Evolutionary conservation across 1,140 invertebrate species (phyloP).

Genomic region (Drosophila quadrilineata): DNA sequence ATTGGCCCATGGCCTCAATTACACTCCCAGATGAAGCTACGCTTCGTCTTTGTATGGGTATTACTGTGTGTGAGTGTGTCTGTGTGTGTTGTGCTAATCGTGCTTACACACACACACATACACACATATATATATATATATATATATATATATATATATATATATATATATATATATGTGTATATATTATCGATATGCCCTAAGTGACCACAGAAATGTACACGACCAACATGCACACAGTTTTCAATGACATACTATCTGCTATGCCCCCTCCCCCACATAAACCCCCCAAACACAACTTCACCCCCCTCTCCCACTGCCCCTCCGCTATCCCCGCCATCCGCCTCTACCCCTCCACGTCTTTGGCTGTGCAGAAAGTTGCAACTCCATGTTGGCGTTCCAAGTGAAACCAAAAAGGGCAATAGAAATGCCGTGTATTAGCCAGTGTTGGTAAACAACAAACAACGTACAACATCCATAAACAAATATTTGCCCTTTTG

Average conservation of each 20-base stretch:
- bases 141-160: slow-evolving; percentile 17
- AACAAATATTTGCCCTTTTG: no score
- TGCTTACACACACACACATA: slow-evolving; percentile 2
- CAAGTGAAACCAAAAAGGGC: no score
- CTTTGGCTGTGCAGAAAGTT: no score
- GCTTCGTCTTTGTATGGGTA: slow-evolving; percentile 18
- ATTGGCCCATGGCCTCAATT: slow-evolving; percentile 78
- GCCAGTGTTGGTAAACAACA: no score
- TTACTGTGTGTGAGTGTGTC: slow-evolving; percentile 9
- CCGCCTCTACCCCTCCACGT: no score
- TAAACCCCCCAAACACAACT: no score
- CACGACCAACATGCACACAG: slow-evolving; percentile 61
- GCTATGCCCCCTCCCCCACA: no score
- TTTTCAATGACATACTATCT: slow-evolving; percentile 48
- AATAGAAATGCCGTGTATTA: no score
- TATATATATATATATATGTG: background rate
- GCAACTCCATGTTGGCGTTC: no score
- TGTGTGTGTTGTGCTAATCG: slow-evolving; percentile 14
- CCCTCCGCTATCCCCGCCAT: no score
- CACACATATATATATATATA: background rate
- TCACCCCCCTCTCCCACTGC: no score
- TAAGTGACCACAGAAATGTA: slow-evolving; percentile 76
- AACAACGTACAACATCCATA: no score
- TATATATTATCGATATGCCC: slow-evolving; percentile 39
- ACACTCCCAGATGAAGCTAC: slow-evolving; percentile 64